Conservation (phyloP, 2,888 invertebrate genomes). For the Amorpha juglandis region DNA sequence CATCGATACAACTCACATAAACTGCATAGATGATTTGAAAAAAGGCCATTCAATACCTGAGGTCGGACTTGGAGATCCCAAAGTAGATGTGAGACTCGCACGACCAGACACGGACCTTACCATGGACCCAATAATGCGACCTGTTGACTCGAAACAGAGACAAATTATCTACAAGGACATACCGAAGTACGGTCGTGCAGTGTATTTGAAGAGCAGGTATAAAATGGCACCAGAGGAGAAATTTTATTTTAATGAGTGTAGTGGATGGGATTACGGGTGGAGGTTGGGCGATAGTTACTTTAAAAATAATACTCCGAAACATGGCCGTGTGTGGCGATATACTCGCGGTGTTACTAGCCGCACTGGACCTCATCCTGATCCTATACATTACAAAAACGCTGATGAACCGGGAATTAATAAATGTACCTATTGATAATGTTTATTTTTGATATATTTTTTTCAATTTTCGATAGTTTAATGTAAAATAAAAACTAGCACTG, state of each 20-base stretch:
- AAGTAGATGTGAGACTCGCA: conserved; percentile 51
- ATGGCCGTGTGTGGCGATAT: conserved; percentile 50
- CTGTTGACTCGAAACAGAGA: conserved; percentile 45
- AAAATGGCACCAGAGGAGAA: conserved; percentile 52
- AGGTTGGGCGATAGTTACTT: conserved; percentile 53
- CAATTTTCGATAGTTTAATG: no score
- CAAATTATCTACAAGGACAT: conserved; percentile 52
- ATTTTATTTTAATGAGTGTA: conserved; percentile 52
- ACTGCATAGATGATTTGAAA: conserved; percentile 42
- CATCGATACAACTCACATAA: conserved; percentile 44
- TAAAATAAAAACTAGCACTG: no score
- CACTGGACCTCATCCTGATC: conserved; percentile 57
- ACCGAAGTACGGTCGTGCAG: conserved; percentile 51
- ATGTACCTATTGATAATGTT: conserved; percentile 33
- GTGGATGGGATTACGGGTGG: conserved; percentile 56
- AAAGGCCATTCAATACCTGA: conserved; percentile 54
- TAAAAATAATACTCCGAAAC: conserved; percentile 36
- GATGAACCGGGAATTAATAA: conserved; percentile 39
- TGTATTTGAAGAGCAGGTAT: conserved; percentile 50
- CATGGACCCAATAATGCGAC: conserved; percentile 55
- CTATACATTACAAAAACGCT: conserved; percentile 46
- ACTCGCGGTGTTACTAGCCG: conserved; percentile 45
- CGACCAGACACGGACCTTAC: conserved; percentile 49
- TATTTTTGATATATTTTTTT: conserved; percentile 26
- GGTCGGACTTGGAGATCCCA: conserved; percentile 54